Percentiles rank a stretch among this genome's conserved stretches.
phyloP scores from a whole-genome alignment of 2,888 invertebrate genomes.

The Orthosia incerta region DNA sequence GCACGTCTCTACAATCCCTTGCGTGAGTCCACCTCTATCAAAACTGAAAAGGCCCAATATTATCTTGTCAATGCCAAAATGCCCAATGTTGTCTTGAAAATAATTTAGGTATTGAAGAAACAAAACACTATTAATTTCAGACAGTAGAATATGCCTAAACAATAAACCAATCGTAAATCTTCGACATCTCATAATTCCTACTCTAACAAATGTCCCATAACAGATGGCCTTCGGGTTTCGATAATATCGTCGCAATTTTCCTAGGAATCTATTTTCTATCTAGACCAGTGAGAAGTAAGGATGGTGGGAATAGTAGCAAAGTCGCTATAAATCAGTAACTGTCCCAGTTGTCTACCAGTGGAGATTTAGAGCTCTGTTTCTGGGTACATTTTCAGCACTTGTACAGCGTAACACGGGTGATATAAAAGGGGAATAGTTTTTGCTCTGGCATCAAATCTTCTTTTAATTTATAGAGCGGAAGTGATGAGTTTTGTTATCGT shows the following conservation, averaged over 20 bases:
- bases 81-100: background rate
- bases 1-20: no score
- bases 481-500: background rate
- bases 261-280: slow-evolving; percentile 59
- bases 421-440: slow-evolving; percentile 30
- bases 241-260: slow-evolving; percentile 49
- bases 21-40: background rate
- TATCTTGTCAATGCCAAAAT: no score
- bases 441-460: background rate
- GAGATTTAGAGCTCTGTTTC: slow-evolving; percentile 65
- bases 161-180: background rate
- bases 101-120: background rate
- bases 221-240: slow-evolving; percentile 12
- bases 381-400: slow-evolving; percentile 52
- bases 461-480: slow-evolving; percentile 1
- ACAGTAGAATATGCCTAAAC: background rate
- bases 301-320: slow-evolving; percentile 45
- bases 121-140: background rate
- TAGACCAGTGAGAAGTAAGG: slow-evolving; percentile 46
- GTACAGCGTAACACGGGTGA: slow-evolving; percentile 7
- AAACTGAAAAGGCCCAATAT: background rate
- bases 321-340: slow-evolving; percentile 65
- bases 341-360: slow-evolving; percentile 49
- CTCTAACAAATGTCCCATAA: slow-evolving; percentile 13
- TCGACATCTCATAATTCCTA: slow-evolving; percentile 12